Base-by-base conservation (phyloP, 2,888 invertebrate genomes). In the Anthophora plumipes region DNA sequence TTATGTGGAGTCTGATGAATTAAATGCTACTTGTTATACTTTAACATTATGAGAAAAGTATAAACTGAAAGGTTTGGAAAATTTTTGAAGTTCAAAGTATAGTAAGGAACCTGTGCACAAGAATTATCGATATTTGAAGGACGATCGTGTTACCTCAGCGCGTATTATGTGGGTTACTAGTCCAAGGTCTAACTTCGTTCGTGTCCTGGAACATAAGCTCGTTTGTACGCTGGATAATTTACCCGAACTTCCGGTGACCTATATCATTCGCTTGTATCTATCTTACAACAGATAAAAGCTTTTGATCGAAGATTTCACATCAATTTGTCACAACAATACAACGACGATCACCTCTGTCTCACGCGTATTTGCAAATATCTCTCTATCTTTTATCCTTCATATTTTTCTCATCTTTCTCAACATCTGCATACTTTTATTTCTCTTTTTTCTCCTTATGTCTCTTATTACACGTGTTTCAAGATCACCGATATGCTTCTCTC, bases 81-180 rank as follows among this genome's bases (percentile, higher is more conserved):
- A 81, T 75, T 80, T 17, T 80, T 17, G 60, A 71, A 17, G 68
- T 48, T 31, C 68, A 50, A 43, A 59, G 50, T 59, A 66, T 46
- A 52, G 61, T 43, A n/a, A 52, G 43, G 60, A 63, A 67, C 41
- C 9, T 12, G 73, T 75, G 60, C 70, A 55, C 37, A 55, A 50
- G 63, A 48, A 77, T 77, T 85, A 82, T 88, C 80, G 87, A 80
- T 77, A 80, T 77, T 64, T 76, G 84, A 84, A 88, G 83, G 88
- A 85, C 85, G 75, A 54, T 75, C 64, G 52, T 61, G 83, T 81
- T 77, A 75, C 69, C 76, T 78, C 74, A 60, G 72, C 41, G 63
- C 72, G 68, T 63, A 80, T 85, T 88, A 88, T 89, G 61, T 89
- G 73, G 89, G 89, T 89, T 83, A 89, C 82, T 75, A 81, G 89